Conservation (phyloP, 2,888 invertebrate species). For the Eugnorisma glareosa region DNA sequence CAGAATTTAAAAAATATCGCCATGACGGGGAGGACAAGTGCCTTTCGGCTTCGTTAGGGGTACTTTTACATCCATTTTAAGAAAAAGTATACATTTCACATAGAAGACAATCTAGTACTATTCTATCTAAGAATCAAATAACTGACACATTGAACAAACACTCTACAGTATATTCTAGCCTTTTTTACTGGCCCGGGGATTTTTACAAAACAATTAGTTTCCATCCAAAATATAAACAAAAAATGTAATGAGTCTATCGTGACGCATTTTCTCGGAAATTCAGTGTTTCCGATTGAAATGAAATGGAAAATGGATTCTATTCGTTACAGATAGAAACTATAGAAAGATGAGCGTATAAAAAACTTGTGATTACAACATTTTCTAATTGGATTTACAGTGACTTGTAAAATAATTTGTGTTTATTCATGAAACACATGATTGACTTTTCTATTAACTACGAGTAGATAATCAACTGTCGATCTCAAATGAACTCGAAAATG, state of each 20-base stretch:
- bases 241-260: conserved; percentile 18
- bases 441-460: conserved; percentile 1
- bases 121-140: too few relatives aligned
- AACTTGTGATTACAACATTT: conserved; percentile 9
- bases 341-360: conserved; percentile 10
- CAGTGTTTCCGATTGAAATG: conserved; percentile 21
- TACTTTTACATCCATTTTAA: too few relatives aligned
- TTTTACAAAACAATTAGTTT: conserved; percentile 1
- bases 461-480: too few relatives aligned
- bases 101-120: too few relatives aligned
- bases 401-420: conserved; percentile 18
- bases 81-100: too few relatives aligned
- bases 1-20: too few relatives aligned
- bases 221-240: conserved; percentile 11
- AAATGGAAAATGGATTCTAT: conserved; percentile 23
- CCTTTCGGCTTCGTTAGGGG: too few relatives aligned
- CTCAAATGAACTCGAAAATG: not conserved
- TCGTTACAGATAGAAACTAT: not conserved
- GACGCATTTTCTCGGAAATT: conserved; percentile 30
- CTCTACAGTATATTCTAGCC: too few relatives aligned
- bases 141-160: too few relatives aligned
- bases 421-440: conserved; percentile 8
- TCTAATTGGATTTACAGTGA: conserved; percentile 22
- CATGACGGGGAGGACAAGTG: too few relatives aligned
- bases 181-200: not conserved